Evolutionary conservation across 2,888 invertebrate genomes (phyloP).

Genomic region (Odontomyia ornata): DNA sequence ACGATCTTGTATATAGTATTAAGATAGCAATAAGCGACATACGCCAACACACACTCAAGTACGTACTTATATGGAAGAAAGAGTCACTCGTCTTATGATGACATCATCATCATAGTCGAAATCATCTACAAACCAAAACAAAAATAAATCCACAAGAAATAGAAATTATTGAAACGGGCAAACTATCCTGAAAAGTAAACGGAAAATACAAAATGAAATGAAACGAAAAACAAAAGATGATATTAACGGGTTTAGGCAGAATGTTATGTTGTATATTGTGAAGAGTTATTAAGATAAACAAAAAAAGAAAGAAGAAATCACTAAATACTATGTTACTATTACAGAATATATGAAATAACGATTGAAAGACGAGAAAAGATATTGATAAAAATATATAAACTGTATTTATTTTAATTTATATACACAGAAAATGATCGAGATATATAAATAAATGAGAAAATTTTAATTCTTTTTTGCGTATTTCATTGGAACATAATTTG

Average conservation of each 20-base stretch:
- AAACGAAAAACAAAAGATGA: constrained; percentile 19
- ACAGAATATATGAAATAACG: constrained; percentile 27
- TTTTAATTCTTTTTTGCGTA: constrained; percentile 23
- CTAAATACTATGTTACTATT: constrained; percentile 36
- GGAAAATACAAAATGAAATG: constrained; percentile 11
- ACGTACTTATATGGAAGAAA: constrained; percentile 36
- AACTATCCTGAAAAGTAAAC: background rate
- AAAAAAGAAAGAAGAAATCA: constrained; percentile 13
- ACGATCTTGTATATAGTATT: constrained; percentile 16
- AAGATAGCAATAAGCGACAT: constrained; percentile 24
- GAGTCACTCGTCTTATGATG: too few relatives aligned
- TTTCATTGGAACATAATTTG: background rate
- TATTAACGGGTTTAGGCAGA: constrained; percentile 31
- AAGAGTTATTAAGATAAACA: too few relatives aligned
- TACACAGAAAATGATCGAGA: constrained; percentile 62
- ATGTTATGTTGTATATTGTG: constrained; percentile 39
- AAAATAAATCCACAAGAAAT: background rate
- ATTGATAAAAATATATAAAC: constrained; percentile 58
- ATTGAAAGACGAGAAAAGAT: constrained; percentile 53
- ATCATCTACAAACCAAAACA: background rate
- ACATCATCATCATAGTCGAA: background rate
- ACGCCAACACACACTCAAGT: background rate
- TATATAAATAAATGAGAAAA: constrained; percentile 57
- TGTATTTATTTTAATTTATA: constrained; percentile 64
- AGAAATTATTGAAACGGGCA: background rate